Conservation (phyloP, 2,888 invertebrate species). For the Lithophane leautieri region DNA sequence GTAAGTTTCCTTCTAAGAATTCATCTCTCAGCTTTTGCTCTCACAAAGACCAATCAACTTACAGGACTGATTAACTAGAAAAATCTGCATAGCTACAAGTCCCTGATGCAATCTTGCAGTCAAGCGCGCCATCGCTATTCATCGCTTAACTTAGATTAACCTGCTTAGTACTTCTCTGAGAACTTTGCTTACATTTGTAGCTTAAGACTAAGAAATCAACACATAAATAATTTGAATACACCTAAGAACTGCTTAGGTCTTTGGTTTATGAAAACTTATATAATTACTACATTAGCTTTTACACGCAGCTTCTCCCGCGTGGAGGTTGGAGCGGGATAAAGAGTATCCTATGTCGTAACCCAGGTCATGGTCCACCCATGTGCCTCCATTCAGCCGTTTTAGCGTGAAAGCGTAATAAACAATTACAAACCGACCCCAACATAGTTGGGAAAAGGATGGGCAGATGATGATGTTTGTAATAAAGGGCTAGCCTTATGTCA, state of each 20-base stretch:
- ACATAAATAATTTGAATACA: not conserved
- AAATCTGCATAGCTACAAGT: slow-evolving; percentile 37
- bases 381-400: too few relatives aligned
- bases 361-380: too few relatives aligned
- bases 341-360: too few relatives aligned
- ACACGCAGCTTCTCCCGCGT: too few relatives aligned
- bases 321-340: too few relatives aligned
- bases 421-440: not conserved
- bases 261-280: not conserved
- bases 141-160: slow-evolving; percentile 27
- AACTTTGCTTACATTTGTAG: slow-evolving; percentile 14
- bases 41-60: slow-evolving; percentile 23
- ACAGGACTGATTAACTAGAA: slow-evolving; percentile 17
- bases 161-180: slow-evolving; percentile 11
- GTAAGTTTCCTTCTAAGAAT: not conserved
- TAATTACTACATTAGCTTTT: too few relatives aligned
- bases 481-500: not conserved
- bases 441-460: not conserved
- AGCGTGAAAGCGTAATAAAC: too few relatives aligned
- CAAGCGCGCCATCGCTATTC: slow-evolving; percentile 16
- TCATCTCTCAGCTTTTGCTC: not conserved
- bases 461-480: not conserved
- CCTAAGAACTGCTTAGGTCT: not conserved
- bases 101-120: slow-evolving; percentile 15
- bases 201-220: not conserved